Conservation (phyloP, 2,888 invertebrate species). For the Antitype chi region DNA sequence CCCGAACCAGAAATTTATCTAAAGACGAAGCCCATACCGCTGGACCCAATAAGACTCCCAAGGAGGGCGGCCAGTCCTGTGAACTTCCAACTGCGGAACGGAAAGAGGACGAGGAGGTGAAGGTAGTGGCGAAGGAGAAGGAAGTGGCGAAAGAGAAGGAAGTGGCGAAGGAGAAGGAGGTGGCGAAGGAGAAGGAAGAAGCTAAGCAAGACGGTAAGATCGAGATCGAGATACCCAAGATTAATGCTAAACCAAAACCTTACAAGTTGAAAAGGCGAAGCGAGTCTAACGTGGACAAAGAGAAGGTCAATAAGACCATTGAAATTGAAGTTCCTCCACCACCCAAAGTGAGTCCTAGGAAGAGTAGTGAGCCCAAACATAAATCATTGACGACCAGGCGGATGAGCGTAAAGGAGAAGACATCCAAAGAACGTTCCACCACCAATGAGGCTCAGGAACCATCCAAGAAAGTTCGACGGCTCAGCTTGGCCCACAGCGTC, state of each 20-base stretch:
- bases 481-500: constrained; percentile 61
- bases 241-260: constrained; percentile 73
- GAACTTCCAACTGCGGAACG: constrained; percentile 91
- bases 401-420: constrained; percentile 73
- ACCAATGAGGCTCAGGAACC: constrained; percentile 69
- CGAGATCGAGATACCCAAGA: constrained; percentile 70
- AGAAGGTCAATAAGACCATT: constrained; percentile 65
- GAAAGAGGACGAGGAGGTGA: constrained; percentile 92
- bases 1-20: constrained; percentile 88
- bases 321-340: constrained; percentile 60
- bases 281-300: constrained; percentile 83
- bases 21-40: constrained; percentile 81
- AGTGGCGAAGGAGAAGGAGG: constrained; percentile 83
- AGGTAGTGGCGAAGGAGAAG: constrained; percentile 73
- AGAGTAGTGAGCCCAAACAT: constrained; percentile 75
- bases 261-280: constrained; percentile 70
- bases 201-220: constrained; percentile 65
- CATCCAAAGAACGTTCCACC: constrained; percentile 65
- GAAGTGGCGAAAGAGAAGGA: constrained; percentile 19
- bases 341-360: constrained; percentile 77
- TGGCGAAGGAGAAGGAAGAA: constrained; percentile 65
- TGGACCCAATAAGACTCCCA: constrained; percentile 87
- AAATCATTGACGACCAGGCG: constrained; percentile 71
- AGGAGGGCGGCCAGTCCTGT: constrained; percentile 91
- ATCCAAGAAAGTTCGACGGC: constrained; percentile 66